These are phyloP conservation scores for Danaus plexippus DNA, from an alignment of 1,140 invertebrate genomes.

Conservation along the genomic window DNA sequence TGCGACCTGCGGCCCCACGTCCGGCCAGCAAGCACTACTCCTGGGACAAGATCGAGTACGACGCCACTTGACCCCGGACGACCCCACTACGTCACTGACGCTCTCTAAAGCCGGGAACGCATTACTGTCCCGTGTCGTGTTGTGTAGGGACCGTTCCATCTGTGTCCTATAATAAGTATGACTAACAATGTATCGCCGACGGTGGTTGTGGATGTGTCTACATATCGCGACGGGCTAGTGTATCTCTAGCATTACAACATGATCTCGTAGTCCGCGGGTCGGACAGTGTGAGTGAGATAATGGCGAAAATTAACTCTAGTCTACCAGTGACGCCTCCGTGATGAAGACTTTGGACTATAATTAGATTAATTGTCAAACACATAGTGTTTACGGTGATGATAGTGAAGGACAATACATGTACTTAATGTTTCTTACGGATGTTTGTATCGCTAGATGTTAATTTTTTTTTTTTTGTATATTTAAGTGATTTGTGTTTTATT, in stretches of 20 bases:
- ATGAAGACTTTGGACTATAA: slow-evolving; percentile 45
- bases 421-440: slow-evolving; percentile 52
- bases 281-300: too few relatives aligned
- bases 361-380: slow-evolving; percentile 40
- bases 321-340: slow-evolving; percentile 49
- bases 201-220: slow-evolving; percentile 2
- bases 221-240: too few relatives aligned
- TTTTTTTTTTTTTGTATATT: slow-evolving; percentile 25
- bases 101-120: slow-evolving; percentile 22
- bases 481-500: slow-evolving; percentile 44
- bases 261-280: too few relatives aligned
- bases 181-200: too few relatives aligned
- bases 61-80: slow-evolving; percentile 61
- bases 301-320: slow-evolving; percentile 42
- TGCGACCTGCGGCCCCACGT: slow-evolving; percentile 48
- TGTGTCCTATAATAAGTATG: too few relatives aligned
- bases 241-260: too few relatives aligned
- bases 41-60: slow-evolving; percentile 65
- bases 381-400: slow-evolving; percentile 46
- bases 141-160: too few relatives aligned
- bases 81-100: slow-evolving; percentile 14
- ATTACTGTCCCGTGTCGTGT: too few relatives aligned
- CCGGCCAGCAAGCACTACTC: slow-evolving; percentile 61
- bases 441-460: slow-evolving; percentile 61
- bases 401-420: slow-evolving; percentile 46